These are phyloP conservation scores for Brenthis ino DNA, from an alignment of 2,888 invertebrate genomes.

Conservation along the genomic window DNA sequence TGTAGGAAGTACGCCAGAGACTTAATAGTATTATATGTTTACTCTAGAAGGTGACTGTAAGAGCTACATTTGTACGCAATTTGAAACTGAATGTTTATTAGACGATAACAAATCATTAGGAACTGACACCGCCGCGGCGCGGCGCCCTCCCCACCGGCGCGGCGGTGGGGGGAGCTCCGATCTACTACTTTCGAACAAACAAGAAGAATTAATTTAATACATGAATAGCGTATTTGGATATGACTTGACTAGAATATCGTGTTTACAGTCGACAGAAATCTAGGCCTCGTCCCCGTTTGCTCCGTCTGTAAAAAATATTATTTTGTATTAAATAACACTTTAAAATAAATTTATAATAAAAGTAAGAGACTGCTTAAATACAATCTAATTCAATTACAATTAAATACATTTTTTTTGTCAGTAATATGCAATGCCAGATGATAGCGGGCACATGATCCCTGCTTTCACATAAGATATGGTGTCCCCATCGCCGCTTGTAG, in stretches of 20 bases:
- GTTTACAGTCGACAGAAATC: conserved; percentile 58
- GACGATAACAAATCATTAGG: conserved; percentile 46
- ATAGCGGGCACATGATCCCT: no score
- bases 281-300: conserved; percentile 70
- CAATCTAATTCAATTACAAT: background rate
- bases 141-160: conserved; percentile 57
- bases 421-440: no score
- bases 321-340: no score
- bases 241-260: conserved; percentile 53
- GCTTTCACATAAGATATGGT: background rate
- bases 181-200: conserved; percentile 5
- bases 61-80: conserved; percentile 65
- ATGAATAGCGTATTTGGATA: conserved; percentile 43
- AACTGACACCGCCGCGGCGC: conserved; percentile 53
- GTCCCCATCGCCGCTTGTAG: background rate
- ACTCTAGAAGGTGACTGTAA: conserved; percentile 73
- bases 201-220: conserved; percentile 23
- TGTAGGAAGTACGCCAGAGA: background rate
- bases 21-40: conserved; percentile 32
- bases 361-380: background rate
- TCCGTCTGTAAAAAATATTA: conserved; percentile 48
- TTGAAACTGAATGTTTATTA: conserved; percentile 13
- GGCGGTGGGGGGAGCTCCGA: background rate
- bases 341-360: background rate
- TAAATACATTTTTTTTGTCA: no score